A percentile compares a stretch with the other conserved stretches of the same genome.
Evolutionary conservation across 2,113 vertebrate species (phyloP).

Genomic region (Danionella cerebrum): DNA sequence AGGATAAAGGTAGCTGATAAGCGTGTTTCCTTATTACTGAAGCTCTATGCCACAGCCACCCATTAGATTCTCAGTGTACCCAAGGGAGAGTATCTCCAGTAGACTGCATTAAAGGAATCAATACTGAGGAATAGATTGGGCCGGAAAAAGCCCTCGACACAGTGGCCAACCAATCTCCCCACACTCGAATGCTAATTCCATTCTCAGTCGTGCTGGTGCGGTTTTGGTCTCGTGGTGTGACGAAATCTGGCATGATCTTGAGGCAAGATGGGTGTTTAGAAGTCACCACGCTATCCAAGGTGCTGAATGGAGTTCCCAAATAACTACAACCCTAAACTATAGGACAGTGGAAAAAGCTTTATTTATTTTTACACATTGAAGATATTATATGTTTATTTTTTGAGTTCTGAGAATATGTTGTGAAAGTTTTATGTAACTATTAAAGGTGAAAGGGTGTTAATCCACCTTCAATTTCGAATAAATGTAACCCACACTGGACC

Average conservation of each 20-base stretch:
- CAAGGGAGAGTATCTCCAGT: conserved; percentile 29
- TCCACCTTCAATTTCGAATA: background rate
- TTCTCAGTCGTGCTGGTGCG: background rate
- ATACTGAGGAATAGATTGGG: conserved; percentile 34
- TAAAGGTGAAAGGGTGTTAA: too few relatives aligned
- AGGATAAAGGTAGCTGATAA: conserved; percentile 6
- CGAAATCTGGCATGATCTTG: background rate
- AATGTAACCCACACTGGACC: background rate
- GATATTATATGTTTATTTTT: too few relatives aligned
- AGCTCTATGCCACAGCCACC: conserved; percentile 37
- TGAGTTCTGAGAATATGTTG: too few relatives aligned
- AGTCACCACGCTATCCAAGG: conserved; percentile 28
- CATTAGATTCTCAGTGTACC: conserved; percentile 39
- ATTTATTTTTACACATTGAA: too few relatives aligned
- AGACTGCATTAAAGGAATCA: conserved; percentile 48
- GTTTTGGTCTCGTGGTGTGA: background rate
- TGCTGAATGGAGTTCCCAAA: conserved; percentile 28
- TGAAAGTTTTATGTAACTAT: too few relatives aligned
- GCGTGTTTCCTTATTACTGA: conserved; percentile 26
- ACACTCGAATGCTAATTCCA: conserved; percentile 10
- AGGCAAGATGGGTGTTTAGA: background rate
- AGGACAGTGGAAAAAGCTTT: too few relatives aligned
- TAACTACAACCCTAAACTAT: background rate
- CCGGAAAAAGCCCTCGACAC: conserved; percentile 32
- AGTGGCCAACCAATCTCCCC: conserved; percentile 17